Conservation (phyloP, 2,888 invertebrate species). For the Apantesis nais region DNA sequence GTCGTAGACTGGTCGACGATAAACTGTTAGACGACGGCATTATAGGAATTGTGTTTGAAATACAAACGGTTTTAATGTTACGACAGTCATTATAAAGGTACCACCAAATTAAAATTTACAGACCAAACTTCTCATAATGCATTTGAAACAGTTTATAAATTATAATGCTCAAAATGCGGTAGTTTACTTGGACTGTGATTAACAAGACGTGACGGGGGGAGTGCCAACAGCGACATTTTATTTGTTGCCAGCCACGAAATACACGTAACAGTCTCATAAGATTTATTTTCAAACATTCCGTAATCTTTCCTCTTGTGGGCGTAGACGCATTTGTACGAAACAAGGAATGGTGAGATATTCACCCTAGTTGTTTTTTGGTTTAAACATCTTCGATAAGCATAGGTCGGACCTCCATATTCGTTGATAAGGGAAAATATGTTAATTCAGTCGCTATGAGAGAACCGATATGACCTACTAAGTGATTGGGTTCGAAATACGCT, state of each 20-base stretch:
- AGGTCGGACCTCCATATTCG: slow-evolving; percentile 75
- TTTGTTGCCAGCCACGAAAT: slow-evolving; percentile 77
- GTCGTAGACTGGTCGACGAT: slow-evolving; percentile 55
- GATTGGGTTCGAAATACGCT: slow-evolving; percentile 79
- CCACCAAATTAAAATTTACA: slow-evolving; percentile 28
- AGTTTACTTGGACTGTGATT: slow-evolving; percentile 56
- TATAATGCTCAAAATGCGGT: slow-evolving; percentile 51
- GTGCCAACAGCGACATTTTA: slow-evolving; percentile 66
- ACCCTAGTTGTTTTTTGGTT: slow-evolving; percentile 76
- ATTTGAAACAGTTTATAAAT: slow-evolving; percentile 47
- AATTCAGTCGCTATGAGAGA: slow-evolving; percentile 75
- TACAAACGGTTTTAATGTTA: slow-evolving; percentile 37
- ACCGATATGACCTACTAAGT: slow-evolving; percentile 83
- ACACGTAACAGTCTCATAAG: slow-evolving; percentile 77
- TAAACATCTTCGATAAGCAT: slow-evolving; percentile 78
- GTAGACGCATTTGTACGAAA: slow-evolving; percentile 78
- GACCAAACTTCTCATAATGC: slow-evolving; percentile 25
- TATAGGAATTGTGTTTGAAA: slow-evolving; percentile 29
- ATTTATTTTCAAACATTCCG: slow-evolving; percentile 80
- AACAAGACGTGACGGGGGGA: slow-evolving; percentile 62
- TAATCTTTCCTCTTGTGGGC: slow-evolving; percentile 81
- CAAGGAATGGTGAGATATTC: slow-evolving; percentile 60
- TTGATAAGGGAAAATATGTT: slow-evolving; percentile 84
- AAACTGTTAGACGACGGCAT: slow-evolving; percentile 48
- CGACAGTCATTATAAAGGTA: slow-evolving; percentile 31